phyloP scores from a whole-genome alignment of 2,113 vertebrate genomes.

The Stigmatopora nigra region DNA sequence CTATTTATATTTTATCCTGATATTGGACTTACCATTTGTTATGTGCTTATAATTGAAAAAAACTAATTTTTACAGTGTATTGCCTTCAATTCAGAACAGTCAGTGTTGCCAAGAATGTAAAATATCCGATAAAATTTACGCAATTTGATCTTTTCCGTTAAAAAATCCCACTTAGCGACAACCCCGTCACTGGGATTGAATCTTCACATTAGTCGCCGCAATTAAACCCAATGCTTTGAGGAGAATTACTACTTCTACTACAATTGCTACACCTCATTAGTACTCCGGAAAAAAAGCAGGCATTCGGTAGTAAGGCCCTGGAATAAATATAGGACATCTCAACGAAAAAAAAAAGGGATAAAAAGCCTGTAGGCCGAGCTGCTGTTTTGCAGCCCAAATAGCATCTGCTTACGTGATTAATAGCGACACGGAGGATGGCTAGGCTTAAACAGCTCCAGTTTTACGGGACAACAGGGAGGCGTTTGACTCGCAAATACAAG shows the following conservation, averaged over 20 bases:
- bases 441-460: slow-evolving; percentile 23
- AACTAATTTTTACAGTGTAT: not conserved
- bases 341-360: slow-evolving; percentile 5
- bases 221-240: slow-evolving; percentile 47
- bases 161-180: slow-evolving; percentile 34
- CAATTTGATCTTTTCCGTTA: slow-evolving; percentile 18
- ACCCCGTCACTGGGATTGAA: slow-evolving; percentile 34
- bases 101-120: not conserved
- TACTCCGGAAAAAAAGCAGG: slow-evolving; percentile 31
- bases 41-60: not conserved
- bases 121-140: not conserved
- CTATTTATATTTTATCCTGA: slow-evolving; percentile 19
- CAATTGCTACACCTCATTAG: slow-evolving; percentile 47
- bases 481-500: slow-evolving; percentile 28
- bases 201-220: slow-evolving; percentile 37
- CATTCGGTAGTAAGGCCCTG: slow-evolving; percentile 21
- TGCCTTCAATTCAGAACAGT: not conserved
- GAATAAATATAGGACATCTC: slow-evolving; percentile 21
- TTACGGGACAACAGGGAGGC: slow-evolving; percentile 14
- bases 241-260: slow-evolving; percentile 48
- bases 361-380: not conserved
- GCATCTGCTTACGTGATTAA: slow-evolving; percentile 13
- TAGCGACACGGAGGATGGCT: slow-evolving; percentile 14
- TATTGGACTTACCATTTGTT: not conserved
- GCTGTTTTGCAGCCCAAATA: slow-evolving; percentile 24